phyloP scores from a whole-genome alignment of 2,113 vertebrate genomes.

The Sitta europaea region DNA sequence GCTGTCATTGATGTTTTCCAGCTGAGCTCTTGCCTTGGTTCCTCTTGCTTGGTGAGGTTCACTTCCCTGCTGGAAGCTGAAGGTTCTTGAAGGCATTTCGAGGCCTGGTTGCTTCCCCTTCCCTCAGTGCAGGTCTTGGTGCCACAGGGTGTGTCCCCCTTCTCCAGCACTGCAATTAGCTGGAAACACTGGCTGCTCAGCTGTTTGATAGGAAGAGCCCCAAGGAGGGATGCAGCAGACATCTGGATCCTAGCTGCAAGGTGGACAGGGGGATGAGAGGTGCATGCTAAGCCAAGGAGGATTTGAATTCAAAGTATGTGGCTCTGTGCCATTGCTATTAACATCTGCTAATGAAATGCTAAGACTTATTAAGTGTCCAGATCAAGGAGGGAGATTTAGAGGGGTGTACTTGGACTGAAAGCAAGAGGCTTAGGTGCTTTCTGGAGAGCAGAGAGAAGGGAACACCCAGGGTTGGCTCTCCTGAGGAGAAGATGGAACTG shows the following conservation, averaged over 20 bases:
- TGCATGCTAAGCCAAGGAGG: neutral
- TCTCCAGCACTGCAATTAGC: neutral
- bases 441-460: neutral
- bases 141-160: neutral
- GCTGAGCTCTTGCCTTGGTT: neutral
- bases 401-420: neutral
- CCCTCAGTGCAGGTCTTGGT: neutral
- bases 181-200: neutral
- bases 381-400: neutral
- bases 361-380: slow-evolving; percentile 15
- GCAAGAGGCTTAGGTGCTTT: neutral
- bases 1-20: neutral
- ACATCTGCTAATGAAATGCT: slow-evolving; percentile 33
- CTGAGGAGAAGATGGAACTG: neutral
- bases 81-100: neutral
- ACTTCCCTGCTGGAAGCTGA: neutral
- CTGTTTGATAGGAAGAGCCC: neutral
- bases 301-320: slow-evolving; percentile 25
- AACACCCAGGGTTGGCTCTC: fast-evolving
- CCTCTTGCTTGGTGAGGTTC: neutral
- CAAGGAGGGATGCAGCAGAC: neutral
- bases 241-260: neutral
- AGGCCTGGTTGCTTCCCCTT: neutral
- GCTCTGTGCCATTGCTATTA: slow-evolving; percentile 1
- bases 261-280: neutral